Conservation (phyloP, 2,113 vertebrate species). For the Mus spicilegus region DNA sequence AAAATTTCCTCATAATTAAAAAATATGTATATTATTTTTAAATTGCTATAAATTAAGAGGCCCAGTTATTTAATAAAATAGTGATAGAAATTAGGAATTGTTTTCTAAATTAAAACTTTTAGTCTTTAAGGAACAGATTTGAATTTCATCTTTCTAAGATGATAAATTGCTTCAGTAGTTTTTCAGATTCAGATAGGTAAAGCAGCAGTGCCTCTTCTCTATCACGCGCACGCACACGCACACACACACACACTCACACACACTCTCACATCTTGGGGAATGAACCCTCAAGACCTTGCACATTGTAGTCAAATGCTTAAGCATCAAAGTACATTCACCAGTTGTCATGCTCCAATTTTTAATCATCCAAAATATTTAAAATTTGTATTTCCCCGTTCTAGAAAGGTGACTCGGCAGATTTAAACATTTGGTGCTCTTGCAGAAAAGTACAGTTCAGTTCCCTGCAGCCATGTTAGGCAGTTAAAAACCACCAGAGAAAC, state of each 20-base stretch:
- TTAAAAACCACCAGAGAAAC: background rate
- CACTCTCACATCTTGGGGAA: no score
- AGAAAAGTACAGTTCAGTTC: background rate
- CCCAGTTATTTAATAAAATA: background rate
- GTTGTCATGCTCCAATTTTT: background rate
- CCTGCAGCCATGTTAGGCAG: no score
- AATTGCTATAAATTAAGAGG: constrained; percentile 8
- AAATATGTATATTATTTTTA: constrained; percentile 18
- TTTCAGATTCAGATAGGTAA: background rate
- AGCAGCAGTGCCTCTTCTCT: background rate
- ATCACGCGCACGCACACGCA: no score
- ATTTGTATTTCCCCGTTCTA: background rate
- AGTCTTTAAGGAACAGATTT: constrained; percentile 15
- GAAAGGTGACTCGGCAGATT: background rate
- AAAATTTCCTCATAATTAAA: constrained; percentile 23
- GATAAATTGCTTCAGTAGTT: background rate
- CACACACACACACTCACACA: background rate
- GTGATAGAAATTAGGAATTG: constrained; percentile 14
- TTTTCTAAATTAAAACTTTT: constrained; percentile 16
- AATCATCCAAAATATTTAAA: background rate
- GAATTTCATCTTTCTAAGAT: background rate
- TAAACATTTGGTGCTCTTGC: background rate
- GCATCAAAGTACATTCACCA: background rate
- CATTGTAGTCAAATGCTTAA: background rate
- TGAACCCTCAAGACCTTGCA: background rate